Conservation (phyloP, 2,113 vertebrate genomes). For the Brevimyrus niger region DNA sequence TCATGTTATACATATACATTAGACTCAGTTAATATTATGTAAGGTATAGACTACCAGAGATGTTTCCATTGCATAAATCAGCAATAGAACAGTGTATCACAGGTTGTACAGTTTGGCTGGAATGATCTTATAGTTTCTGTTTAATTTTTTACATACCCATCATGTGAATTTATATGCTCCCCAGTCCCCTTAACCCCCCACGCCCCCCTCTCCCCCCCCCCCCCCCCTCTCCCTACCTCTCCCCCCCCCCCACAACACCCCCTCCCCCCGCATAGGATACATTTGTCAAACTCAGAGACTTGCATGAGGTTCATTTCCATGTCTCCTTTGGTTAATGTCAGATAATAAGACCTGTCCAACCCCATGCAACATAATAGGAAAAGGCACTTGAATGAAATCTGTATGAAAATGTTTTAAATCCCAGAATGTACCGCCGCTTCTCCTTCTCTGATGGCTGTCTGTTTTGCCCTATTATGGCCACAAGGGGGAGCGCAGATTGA, state of each 20-base stretch:
- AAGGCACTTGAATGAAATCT: background rate
- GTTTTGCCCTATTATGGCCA: background rate
- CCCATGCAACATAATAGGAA: background rate
- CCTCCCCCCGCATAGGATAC: background rate
- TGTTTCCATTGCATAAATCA: background rate
- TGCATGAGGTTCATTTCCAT: background rate
- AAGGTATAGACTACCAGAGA: background rate
- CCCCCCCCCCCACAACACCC: no score
- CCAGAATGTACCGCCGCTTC: background rate
- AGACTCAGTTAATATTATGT: background rate
- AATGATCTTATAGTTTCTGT: background rate
- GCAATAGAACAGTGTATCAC: background rate
- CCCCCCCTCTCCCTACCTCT: no score
- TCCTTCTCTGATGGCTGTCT: background rate
- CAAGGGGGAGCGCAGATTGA: background rate
- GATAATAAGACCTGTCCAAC: background rate
- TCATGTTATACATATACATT: slow-evolving; percentile 4
- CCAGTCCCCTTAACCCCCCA: background rate
- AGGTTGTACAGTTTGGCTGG: background rate
- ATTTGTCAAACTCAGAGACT: background rate
- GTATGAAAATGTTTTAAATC: background rate
- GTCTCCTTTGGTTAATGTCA: background rate
- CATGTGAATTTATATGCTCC: background rate
- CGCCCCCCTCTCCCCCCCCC: no score
- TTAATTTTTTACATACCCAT: background rate